These are phyloP conservation scores for Andricus curvator DNA, from an alignment of 2,888 invertebrate genomes.

Conservation along the genomic window DNA sequence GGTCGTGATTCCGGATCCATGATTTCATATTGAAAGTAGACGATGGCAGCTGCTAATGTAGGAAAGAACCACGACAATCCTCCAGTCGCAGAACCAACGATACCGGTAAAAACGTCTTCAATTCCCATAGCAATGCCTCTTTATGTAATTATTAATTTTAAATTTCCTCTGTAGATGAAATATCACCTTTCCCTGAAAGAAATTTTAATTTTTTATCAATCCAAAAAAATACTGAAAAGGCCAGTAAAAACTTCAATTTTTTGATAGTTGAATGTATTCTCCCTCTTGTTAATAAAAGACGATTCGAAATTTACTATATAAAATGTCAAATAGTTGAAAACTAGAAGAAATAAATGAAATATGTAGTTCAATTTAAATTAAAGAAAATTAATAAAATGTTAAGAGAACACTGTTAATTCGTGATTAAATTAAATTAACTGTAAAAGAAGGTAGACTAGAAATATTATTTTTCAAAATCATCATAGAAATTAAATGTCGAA, in stretches of 20 bases:
- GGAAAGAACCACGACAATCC: slow-evolving; percentile 91
- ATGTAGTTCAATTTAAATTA: neutral
- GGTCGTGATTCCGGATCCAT: slow-evolving; percentile 90
- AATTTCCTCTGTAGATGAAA: neutral
- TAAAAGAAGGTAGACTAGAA: neutral
- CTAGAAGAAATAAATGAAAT: too few species aligned
- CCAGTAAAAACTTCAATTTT: too few species aligned
- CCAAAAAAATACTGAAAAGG: neutral
- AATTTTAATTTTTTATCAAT: neutral
- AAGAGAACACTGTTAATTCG: neutral
- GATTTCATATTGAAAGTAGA: slow-evolving; percentile 92
- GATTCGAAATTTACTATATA: too few species aligned
- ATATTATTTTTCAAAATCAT: neutral
- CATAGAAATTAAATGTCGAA: neutral
- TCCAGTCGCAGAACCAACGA: slow-evolving; percentile 80
- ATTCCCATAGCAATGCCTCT: slow-evolving; percentile 66
- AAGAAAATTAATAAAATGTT: neutral
- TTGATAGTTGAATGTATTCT: too few species aligned
- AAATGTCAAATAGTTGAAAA: too few species aligned
- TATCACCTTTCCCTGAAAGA: slow-evolving; percentile 6
- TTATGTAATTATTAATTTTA: neutral
- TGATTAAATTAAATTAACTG: neutral
- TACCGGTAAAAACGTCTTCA: slow-evolving; percentile 66
- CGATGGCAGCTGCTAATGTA: slow-evolving; percentile 90
- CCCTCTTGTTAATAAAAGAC: too few species aligned